phyloP scores from a whole-genome alignment of 1,140 invertebrate species.

The Macrostomum lignano region DNA sequence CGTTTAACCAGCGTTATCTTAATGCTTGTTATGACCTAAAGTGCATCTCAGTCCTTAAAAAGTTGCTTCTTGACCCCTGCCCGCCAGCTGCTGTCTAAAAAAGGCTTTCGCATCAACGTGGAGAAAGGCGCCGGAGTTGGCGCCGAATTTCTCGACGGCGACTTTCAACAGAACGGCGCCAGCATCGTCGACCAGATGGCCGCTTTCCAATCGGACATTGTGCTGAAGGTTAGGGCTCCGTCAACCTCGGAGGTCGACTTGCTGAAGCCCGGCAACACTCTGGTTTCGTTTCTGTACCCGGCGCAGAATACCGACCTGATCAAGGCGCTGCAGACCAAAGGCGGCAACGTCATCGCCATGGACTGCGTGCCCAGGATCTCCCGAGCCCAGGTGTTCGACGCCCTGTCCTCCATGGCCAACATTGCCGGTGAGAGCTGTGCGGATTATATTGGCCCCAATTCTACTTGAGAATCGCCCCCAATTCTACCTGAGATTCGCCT shows the following conservation, averaged over 20 bases:
- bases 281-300: constrained; percentile 58
- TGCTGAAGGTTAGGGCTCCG: constrained; percentile 51
- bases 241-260: constrained; percentile 36
- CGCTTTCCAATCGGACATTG: constrained; percentile 47
- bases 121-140: constrained; percentile 45
- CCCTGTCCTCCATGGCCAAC: constrained; percentile 65
- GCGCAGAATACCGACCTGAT: constrained; percentile 49
- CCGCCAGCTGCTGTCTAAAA: constrained; percentile 1
- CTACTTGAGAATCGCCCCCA: no score
- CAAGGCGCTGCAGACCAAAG: constrained; percentile 37
- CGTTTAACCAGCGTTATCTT: no score
- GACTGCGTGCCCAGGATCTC: constrained; percentile 54
- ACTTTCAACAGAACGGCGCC: constrained; percentile 43
- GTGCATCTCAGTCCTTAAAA: not conserved
- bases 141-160: constrained; percentile 45
- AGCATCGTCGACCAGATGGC: constrained; percentile 35
- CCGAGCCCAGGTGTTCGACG: constrained; percentile 62
- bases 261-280: constrained; percentile 37
- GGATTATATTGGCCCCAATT: no score
- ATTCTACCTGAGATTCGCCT: no score
- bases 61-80: not conserved
- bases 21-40: no score
- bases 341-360: constrained; percentile 48
- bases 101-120: constrained; percentile 44
- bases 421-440: no score